phyloP scores from a whole-genome alignment of 2,888 invertebrate genomes.

The Clostera curtula region DNA sequence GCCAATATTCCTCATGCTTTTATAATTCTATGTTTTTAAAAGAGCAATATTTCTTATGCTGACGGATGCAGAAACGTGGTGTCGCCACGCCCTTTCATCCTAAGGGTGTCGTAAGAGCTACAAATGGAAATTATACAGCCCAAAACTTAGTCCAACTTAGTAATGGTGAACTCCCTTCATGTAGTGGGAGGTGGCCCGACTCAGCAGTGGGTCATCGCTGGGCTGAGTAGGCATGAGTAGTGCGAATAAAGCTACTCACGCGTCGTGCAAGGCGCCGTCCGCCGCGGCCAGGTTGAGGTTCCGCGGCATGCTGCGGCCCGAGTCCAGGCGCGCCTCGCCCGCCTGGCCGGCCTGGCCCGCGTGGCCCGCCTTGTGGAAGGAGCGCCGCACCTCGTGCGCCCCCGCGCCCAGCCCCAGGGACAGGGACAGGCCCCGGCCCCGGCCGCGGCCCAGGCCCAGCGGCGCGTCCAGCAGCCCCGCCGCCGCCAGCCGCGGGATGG shows the following conservation, averaged over 20 bases:
- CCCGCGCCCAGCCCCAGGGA: conserved; percentile 29
- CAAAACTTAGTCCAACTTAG: too few relatives aligned
- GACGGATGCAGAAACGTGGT: too few relatives aligned
- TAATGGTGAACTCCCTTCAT: too few relatives aligned
- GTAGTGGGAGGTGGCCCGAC: too few relatives aligned
- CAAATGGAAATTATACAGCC: too few relatives aligned
- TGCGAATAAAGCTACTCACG: conserved; percentile 10
- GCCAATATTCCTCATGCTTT: too few relatives aligned
- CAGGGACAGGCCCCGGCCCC: conserved; percentile 39
- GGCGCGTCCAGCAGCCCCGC: conserved; percentile 37
- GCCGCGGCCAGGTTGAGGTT: conserved; percentile 65
- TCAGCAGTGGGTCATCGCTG: too few relatives aligned
- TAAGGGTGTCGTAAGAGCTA: too few relatives aligned
- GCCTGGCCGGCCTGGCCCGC: conserved; percentile 37
- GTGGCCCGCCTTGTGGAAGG: conserved; percentile 58
- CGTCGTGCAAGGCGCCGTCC: conserved; percentile 19
- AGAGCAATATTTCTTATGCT: too few relatives aligned
- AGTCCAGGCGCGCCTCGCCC: conserved; percentile 43
- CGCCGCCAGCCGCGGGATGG: conserved; percentile 61
- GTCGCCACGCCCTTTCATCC: too few relatives aligned
- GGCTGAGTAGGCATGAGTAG: too few relatives aligned
- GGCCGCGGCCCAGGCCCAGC: conserved; percentile 49
- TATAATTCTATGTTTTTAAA: too few relatives aligned
- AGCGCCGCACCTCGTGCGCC: conserved; percentile 56
- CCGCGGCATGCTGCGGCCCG: conserved; percentile 67